phyloP scores from a whole-genome alignment of 2,113 vertebrate genomes.

The Dolichotis patagonum region DNA sequence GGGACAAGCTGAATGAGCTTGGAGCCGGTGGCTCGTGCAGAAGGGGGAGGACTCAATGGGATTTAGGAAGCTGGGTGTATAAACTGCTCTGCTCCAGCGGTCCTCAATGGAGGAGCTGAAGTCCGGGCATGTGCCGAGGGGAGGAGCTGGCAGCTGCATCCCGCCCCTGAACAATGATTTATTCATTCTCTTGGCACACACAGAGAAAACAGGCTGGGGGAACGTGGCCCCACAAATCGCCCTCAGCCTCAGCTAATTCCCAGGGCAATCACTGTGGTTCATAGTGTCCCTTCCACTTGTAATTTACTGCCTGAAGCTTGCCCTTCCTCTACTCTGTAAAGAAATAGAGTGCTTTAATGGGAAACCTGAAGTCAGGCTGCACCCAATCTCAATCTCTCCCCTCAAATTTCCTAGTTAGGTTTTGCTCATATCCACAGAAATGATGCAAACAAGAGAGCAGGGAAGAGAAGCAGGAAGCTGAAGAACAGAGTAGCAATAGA shows the following conservation, averaged over 20 bases:
- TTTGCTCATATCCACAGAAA: neutral
- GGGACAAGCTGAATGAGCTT: constrained; percentile 85
- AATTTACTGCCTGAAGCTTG: neutral
- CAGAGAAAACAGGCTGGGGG: constrained; percentile 38
- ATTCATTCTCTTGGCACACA: constrained; percentile 83
- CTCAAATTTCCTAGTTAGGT: neutral
- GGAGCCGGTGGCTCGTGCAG: constrained; percentile 86
- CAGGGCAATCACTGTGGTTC: neutral
- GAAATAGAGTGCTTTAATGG: neutral
- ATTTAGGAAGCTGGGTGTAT: constrained; percentile 89
- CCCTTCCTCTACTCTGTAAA: neutral
- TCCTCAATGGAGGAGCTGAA: constrained; percentile 84
- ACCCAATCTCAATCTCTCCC: neutral
- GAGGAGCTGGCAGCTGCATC: constrained; percentile 89
- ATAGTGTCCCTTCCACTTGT: neutral
- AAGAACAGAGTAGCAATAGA: neutral
- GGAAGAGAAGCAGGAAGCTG: neutral
- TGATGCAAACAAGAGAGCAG: neutral
- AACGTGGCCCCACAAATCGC: constrained; percentile 64
- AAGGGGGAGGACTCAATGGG: constrained; percentile 85
- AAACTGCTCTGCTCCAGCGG: constrained; percentile 86
- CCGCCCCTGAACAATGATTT: constrained; percentile 89
- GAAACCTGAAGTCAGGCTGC: neutral
- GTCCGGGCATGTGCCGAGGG: constrained; percentile 86
- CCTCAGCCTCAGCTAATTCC: constrained; percentile 62